These are phyloP conservation scores for Drosophila pseudoananassae DNA, from an alignment of 1,140 invertebrate species.

Conservation along the genomic window DNA sequence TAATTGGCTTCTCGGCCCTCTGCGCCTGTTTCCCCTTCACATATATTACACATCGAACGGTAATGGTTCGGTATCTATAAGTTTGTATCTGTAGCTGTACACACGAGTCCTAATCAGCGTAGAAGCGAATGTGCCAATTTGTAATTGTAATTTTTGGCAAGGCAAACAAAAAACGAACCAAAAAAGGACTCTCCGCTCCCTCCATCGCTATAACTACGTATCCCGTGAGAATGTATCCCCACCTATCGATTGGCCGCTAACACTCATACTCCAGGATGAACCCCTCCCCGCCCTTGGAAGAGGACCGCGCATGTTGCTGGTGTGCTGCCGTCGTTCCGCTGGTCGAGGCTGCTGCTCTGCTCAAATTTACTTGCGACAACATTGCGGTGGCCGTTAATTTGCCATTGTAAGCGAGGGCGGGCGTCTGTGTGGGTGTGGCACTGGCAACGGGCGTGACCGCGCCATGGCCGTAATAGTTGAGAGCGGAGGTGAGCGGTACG, in stretches of 20 bases:
- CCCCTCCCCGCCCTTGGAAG: constrained; percentile 36
- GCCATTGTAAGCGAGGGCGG: constrained; percentile 67
- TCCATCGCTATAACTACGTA: not conserved
- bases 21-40: not conserved
- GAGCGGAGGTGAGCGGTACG: constrained; percentile 61
- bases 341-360: constrained; percentile 49
- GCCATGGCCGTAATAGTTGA: constrained; percentile 74
- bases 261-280: constrained; percentile 83
- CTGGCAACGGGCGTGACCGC: constrained; percentile 30
- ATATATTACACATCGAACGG: constrained; percentile 33
- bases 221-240: not conserved
- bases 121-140: constrained; percentile 61
- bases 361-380: constrained; percentile 80
- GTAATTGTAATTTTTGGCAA: constrained; percentile 72
- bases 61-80: constrained; percentile 7
- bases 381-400: constrained; percentile 78
- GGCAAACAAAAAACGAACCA: constrained; percentile 36
- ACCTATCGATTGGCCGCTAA: constrained; percentile 69
- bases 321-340: constrained; percentile 9
- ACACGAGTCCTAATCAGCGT: constrained; percentile 51
- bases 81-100: constrained; percentile 17
- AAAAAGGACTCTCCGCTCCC: constrained; percentile 11
- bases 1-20: constrained; percentile 40
- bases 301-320: constrained; percentile 15
- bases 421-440: constrained; percentile 36